Evolutionary conservation across 1,140 invertebrate genomes (phyloP).

Genomic region (Delia radicum): DNA sequence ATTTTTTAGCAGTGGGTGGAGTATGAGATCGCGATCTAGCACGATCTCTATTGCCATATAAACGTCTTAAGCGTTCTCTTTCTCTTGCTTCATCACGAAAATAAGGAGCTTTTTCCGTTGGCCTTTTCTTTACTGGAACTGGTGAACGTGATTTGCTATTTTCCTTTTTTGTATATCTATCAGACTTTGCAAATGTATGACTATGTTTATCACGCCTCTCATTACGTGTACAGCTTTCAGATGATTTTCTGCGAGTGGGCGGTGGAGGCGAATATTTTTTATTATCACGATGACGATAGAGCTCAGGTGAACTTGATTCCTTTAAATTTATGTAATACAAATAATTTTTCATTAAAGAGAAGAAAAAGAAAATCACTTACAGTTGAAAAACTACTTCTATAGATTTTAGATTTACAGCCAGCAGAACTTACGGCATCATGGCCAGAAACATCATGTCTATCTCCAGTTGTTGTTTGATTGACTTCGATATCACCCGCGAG

Average conservation of each 20-base stretch:
- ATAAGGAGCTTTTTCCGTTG: background rate
- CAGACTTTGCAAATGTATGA: background rate
- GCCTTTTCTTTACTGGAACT: background rate
- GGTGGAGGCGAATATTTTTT: background rate
- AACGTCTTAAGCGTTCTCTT: slow-evolving; percentile 12
- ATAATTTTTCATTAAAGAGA: background rate
- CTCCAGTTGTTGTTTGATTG: background rate
- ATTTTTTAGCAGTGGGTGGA: background rate
- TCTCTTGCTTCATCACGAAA: background rate
- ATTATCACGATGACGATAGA: background rate
- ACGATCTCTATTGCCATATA: too few relatives aligned
- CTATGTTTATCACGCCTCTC: background rate
- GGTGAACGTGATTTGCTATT: background rate
- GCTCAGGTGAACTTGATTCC: background rate
- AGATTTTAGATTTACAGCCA: background rate
- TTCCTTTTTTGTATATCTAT: background rate
- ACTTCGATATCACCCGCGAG: background rate
- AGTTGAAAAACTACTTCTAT: background rate
- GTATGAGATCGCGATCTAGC: slow-evolving; percentile 1
- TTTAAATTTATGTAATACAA: background rate
- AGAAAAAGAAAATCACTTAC: background rate
- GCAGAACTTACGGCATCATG: background rate
- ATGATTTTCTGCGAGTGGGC: background rate
- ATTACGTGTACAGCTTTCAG: background rate
- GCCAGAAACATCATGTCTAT: background rate